Conservation (phyloP, 2,797 vertebrate species). For the Coluber constrictor region DNA sequence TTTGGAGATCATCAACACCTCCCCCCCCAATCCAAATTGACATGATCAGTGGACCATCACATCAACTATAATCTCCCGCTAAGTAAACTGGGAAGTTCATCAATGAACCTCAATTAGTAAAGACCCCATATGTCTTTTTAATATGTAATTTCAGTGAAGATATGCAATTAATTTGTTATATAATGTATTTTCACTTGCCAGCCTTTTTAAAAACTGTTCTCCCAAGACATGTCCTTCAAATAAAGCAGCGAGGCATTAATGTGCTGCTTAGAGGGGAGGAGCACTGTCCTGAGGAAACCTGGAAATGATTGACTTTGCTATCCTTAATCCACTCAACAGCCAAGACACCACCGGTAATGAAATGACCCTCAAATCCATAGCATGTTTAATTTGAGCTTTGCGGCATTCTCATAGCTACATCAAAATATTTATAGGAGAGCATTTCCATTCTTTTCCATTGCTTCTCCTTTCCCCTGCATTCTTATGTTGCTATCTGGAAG, state of each 20-base stretch:
- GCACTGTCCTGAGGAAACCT: neutral
- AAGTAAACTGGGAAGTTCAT: neutral
- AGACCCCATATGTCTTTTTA: neutral
- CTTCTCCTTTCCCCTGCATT: neutral
- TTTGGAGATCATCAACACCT: neutral
- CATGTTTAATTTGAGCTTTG: neutral
- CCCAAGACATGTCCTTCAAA: constrained; percentile 2
- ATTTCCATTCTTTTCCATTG: neutral
- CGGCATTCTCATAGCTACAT: neutral
- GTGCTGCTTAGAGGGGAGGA: neutral
- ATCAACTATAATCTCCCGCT: neutral
- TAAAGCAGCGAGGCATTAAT: neutral
- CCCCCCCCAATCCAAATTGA: neutral
- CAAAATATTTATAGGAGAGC: neutral
- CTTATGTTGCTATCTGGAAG: neutral
- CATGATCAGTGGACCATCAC: neutral
- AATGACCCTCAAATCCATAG: neutral
- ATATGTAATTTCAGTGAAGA: neutral
- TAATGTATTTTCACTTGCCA: neutral
- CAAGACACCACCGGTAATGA: neutral
- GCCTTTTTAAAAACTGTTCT: constrained; percentile 1
- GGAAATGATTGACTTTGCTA: neutral
- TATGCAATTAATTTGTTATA: constrained; percentile 17
- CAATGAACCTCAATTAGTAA: neutral
- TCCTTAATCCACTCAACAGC: neutral